phyloP scores from a whole-genome alignment of 2,113 vertebrate genomes.

The Sebastes schlegelii region DNA sequence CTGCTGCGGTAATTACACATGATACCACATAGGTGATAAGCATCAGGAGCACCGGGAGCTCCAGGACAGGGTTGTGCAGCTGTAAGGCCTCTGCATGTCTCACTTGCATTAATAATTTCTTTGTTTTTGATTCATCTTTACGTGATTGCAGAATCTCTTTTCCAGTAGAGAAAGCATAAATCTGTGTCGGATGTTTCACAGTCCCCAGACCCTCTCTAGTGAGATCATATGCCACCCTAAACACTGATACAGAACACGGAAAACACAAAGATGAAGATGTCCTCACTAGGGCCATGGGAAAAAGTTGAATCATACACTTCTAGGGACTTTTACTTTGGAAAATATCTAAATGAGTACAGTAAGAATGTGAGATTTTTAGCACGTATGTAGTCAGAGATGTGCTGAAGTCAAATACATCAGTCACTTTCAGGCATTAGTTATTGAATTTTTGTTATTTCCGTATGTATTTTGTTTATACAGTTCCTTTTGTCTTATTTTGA shows the following conservation, averaged over 20 bases:
- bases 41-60: background rate
- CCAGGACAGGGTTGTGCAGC: background rate
- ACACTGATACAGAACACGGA: background rate
- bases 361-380: too few species aligned
- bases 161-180: background rate
- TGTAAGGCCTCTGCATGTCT: slow-evolving; percentile 6
- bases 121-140: background rate
- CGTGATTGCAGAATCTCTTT: slow-evolving; percentile 6
- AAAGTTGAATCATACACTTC: too few species aligned
- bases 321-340: too few species aligned
- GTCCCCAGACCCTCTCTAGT: slow-evolving; percentile 23
- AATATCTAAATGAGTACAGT: too few species aligned
- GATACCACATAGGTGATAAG: slow-evolving; percentile 10
- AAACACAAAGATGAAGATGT: slow-evolving; percentile 1
- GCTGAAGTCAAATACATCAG: too few species aligned
- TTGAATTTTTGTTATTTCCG: too few species aligned
- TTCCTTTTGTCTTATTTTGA: too few species aligned
- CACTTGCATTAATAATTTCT: slow-evolving; percentile 2
- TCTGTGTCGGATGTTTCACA: slow-evolving; percentile 9
- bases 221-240: slow-evolving; percentile 9
- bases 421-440: too few species aligned
- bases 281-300: slow-evolving; percentile 8
- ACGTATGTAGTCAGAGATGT: too few species aligned
- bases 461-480: too few species aligned
- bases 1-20: slow-evolving; percentile 16